A percentile compares a stretch with the other conserved stretches of the same genome.
These are phyloP conservation scores for Platalea minor DNA, from an alignment of 2,797 vertebrate species.

Conservation along the genomic window DNA sequence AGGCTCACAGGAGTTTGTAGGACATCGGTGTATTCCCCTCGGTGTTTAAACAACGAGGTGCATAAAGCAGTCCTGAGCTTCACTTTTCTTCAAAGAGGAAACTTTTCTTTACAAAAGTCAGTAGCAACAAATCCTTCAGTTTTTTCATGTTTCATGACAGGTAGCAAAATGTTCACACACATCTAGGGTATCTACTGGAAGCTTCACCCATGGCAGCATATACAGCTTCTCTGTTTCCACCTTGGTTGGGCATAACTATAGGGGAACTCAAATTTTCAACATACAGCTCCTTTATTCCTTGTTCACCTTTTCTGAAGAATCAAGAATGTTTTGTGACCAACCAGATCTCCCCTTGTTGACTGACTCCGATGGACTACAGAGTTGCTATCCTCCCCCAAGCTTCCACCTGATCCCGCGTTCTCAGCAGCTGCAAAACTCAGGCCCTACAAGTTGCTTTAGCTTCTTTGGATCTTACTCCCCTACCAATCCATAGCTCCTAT, in stretches of 20 bases:
- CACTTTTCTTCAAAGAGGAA: background rate
- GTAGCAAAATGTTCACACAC: background rate
- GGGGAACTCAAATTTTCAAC: background rate
- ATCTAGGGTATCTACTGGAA: background rate
- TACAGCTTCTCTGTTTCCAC: background rate
- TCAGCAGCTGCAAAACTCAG: background rate
- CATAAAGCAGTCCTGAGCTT: background rate
- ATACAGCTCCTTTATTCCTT: background rate
- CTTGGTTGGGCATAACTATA: fast-evolving
- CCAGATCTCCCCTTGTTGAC: background rate
- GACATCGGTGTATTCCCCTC: background rate
- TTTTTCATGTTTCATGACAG: background rate
- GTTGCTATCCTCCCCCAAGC: background rate
- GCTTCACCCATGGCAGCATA: background rate
- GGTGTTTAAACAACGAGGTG: background rate
- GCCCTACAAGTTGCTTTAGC: background rate
- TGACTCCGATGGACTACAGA: background rate
- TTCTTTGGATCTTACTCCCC: background rate
- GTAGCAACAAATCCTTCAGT: background rate
- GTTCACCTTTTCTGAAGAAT: background rate
- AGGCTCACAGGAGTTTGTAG: background rate
- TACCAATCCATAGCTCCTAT: background rate
- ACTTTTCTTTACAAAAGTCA: background rate
- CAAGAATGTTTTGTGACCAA: background rate
- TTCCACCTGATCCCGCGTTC: background rate